These are phyloP conservation scores for Oscheius sp. DNA, from an alignment of 2,888 invertebrate genomes.

Conservation along the genomic window DNA sequence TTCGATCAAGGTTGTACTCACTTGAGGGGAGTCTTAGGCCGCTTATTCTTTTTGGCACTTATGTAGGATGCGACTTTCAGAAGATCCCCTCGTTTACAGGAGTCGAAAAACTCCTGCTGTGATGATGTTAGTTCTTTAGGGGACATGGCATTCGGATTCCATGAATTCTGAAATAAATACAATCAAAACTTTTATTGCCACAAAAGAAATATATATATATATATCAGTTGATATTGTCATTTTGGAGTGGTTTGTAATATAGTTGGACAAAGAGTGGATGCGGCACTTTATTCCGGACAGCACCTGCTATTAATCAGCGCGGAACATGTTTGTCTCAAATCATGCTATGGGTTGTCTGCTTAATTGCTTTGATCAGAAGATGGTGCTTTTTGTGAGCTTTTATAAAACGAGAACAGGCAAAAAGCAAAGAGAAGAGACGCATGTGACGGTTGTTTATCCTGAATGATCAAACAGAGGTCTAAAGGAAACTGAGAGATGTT, in stretches of 20 bases:
- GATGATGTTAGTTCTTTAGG: slow-evolving; percentile 21
- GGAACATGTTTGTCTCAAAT: slow-evolving; percentile 28
- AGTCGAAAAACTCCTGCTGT: slow-evolving; percentile 58
- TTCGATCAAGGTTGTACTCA: slow-evolving; percentile 27
- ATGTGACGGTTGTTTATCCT: slow-evolving; percentile 22
- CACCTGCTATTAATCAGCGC: slow-evolving; percentile 31
- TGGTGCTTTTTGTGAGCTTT: neutral
- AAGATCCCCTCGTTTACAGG: slow-evolving; percentile 58
- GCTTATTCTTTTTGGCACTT: slow-evolving; percentile 51
- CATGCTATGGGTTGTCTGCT: slow-evolving; percentile 5
- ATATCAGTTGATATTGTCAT: neutral
- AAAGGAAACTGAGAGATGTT: neutral
- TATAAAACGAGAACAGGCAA: neutral
- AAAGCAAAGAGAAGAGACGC: slow-evolving; percentile 4
- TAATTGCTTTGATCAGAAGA: slow-evolving; percentile 24
- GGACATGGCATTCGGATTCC: neutral
- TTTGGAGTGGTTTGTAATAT: neutral
- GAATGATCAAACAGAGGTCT: slow-evolving; percentile 16
- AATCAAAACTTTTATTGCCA: neutral
- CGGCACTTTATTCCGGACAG: slow-evolving; percentile 28
- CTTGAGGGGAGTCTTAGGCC: slow-evolving; percentile 57
- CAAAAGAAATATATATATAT: neutral
- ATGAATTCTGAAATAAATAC: slow-evolving; percentile 15
- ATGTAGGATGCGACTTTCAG: slow-evolving; percentile 56
- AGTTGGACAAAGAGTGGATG: slow-evolving; percentile 24